Conservation (phyloP, 2,797 vertebrate genomes). For the Potorous gilbertii region DNA sequence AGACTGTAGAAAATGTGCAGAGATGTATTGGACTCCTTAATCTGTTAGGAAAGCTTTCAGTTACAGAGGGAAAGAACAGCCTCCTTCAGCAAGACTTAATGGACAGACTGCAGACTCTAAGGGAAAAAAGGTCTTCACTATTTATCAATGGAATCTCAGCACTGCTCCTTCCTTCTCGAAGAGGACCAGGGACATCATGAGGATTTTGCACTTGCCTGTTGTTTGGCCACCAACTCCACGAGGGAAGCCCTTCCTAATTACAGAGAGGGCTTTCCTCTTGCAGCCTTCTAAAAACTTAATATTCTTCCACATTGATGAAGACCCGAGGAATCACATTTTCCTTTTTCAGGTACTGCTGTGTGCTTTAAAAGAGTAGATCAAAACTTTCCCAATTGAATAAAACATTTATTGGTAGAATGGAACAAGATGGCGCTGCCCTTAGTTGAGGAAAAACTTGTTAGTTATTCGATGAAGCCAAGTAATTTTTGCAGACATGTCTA, state of each 20-base stretch:
- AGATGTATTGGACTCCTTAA: not conserved
- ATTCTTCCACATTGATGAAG: not conserved
- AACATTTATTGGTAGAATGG: conserved; percentile 40
- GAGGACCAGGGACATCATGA: not conserved
- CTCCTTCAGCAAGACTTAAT: not conserved
- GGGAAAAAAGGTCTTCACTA: not conserved
- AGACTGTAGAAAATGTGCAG: not conserved
- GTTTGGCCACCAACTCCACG: not conserved
- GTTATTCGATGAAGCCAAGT: conserved; percentile 31
- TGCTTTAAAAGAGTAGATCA: not conserved
- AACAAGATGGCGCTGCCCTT: conserved; percentile 20
- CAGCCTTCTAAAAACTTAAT: not conserved
- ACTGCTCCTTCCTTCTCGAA: not conserved
- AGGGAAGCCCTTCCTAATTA: not conserved
- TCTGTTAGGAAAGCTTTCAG: not conserved
- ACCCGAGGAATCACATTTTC: not conserved
- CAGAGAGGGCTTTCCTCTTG: not conserved
- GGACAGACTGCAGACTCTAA: not conserved
- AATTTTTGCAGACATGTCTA: conserved; percentile 14
- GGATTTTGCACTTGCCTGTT: not conserved
- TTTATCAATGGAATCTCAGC: not conserved
- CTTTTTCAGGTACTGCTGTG: not conserved
- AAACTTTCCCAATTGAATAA: conserved; percentile 22
- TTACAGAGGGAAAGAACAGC: not conserved
- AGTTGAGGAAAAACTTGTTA: conserved; percentile 19